These are phyloP conservation scores for Rugalucina vietnamica DNA, from an alignment of 2,888 invertebrate species.

Conservation along the genomic window DNA sequence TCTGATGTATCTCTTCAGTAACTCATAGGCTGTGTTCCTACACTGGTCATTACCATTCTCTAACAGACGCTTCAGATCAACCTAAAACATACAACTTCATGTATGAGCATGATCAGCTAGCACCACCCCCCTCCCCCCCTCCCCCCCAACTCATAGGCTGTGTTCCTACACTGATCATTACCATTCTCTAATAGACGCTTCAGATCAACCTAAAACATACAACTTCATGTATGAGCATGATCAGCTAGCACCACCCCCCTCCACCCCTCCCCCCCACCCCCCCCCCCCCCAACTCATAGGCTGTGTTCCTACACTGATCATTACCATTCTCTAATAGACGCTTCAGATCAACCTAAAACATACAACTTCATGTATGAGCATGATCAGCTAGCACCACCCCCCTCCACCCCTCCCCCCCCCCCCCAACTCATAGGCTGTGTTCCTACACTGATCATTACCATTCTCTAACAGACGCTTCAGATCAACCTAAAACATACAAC, in stretches of 20 bases:
- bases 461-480: constrained; percentile 87
- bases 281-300: constrained; percentile 90
- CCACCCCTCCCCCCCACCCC: too few relatives aligned
- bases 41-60: constrained; percentile 87
- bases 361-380: too few relatives aligned
- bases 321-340: constrained; percentile 87
- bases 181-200: constrained; percentile 87
- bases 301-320: constrained; percentile 88
- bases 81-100: too few relatives aligned
- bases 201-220: constrained; percentile 86
- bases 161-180: constrained; percentile 87
- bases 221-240: too few relatives aligned
- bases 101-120: too few relatives aligned
- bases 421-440: constrained; percentile 89
- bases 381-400: too few relatives aligned
- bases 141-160: constrained; percentile 90
- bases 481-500: constrained; percentile 86
- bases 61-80: constrained; percentile 86
- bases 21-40: constrained; percentile 89
- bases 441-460: constrained; percentile 87
- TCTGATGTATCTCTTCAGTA: constrained; percentile 90
- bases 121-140: too few relatives aligned
- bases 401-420: too few relatives aligned
- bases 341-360: constrained; percentile 85
- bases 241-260: too few relatives aligned